A percentile compares a stretch with the other conserved stretches of the same genome.
These are phyloP conservation scores for Deilephila elpenor DNA, from an alignment of 2,888 invertebrate genomes.

Conservation along the genomic window DNA sequence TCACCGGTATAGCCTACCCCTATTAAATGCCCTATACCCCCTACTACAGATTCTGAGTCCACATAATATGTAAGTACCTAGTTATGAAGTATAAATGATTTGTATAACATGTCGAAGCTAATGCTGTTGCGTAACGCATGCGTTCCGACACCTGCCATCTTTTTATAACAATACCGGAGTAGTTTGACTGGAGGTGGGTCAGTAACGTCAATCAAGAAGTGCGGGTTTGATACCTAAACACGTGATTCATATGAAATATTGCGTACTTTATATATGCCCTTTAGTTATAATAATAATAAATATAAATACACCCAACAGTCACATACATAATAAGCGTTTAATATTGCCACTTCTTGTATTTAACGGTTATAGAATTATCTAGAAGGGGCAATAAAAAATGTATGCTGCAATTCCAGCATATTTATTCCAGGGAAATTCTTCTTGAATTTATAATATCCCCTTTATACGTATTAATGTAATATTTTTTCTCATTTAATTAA, in stretches of 20 bases:
- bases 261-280: too few relatives aligned
- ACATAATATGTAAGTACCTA: background rate
- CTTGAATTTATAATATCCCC: too few relatives aligned
- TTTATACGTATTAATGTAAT: too few relatives aligned
- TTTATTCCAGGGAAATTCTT: too few relatives aligned
- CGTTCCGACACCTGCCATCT: conserved; percentile 9
- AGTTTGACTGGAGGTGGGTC: background rate
- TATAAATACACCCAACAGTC: too few relatives aligned
- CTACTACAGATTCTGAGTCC: background rate
- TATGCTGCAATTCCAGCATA: too few relatives aligned
- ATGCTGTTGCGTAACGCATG: background rate
- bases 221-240: too few relatives aligned
- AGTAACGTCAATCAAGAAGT: background rate
- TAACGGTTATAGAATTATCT: background rate
- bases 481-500: too few relatives aligned
- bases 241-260: too few relatives aligned
- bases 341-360: conserved; percentile 11
- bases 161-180: background rate
- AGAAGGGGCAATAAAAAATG: background rate
- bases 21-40: background rate
- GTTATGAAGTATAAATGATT: background rate
- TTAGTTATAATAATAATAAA: too few relatives aligned
- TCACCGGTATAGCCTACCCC: too few relatives aligned
- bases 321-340: conserved; percentile 10
- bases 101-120: background rate